Evolutionary conservation across 2,113 vertebrate species (phyloP).

Genomic region (Irena cyanogastra): DNA sequence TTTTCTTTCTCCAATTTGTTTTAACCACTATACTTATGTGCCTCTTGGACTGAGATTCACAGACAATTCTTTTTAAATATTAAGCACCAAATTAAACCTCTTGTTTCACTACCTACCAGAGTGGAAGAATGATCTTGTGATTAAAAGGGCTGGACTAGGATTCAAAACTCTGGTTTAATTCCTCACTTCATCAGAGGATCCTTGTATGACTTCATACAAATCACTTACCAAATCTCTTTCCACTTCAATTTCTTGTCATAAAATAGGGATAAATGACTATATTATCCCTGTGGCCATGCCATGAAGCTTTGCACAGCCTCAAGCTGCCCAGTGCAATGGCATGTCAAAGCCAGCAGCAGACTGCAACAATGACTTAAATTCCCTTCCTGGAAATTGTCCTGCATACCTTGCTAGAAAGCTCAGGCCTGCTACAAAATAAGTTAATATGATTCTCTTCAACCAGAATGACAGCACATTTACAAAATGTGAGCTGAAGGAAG

Average conservation of each 20-base stretch:
- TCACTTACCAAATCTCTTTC: background rate
- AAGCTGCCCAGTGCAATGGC: background rate
- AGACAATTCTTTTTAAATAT: background rate
- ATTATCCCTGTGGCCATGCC: background rate
- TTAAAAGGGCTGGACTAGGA: background rate
- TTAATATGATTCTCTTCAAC: background rate
- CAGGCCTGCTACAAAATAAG: background rate
- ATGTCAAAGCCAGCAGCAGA: background rate
- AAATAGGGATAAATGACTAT: background rate
- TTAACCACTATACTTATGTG: background rate
- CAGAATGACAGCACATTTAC: background rate
- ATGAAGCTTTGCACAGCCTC: background rate
- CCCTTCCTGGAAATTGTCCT: background rate
- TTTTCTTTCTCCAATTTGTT: constrained; percentile 24
- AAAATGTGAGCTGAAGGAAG: background rate
- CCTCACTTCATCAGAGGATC: background rate
- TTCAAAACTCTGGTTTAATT: background rate
- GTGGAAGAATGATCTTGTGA: background rate
- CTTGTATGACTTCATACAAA: background rate
- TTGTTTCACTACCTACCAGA: background rate
- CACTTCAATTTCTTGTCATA: background rate
- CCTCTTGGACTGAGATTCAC: background rate
- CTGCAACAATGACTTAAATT: background rate
- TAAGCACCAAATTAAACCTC: constrained; percentile 8
- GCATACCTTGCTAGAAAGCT: background rate